These are phyloP conservation scores for Danio jaintianensis DNA, from an alignment of 2,797 vertebrate genomes.

Conservation along the genomic window DNA sequence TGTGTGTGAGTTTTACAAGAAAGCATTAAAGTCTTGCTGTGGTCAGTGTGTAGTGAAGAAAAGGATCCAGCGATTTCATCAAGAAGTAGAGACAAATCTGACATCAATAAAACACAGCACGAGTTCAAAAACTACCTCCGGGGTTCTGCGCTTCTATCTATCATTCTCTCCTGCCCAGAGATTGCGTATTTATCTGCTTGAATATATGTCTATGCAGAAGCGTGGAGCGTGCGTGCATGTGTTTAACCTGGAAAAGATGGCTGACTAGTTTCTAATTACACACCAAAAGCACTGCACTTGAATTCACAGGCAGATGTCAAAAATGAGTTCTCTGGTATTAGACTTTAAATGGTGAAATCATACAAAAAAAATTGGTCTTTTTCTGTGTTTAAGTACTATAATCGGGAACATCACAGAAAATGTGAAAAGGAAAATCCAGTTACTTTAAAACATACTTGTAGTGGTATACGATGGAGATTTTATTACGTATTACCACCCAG, in stretches of 20 bases:
- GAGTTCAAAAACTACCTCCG: slow-evolving; percentile 38
- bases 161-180: slow-evolving; percentile 34
- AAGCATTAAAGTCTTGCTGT: slow-evolving; percentile 38
- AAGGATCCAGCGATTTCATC: slow-evolving; percentile 35
- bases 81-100: slow-evolving; percentile 26
- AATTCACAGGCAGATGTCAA: background rate
- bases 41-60: slow-evolving; percentile 31
- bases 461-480: no score
- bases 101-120: slow-evolving; percentile 52
- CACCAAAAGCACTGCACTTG: background rate
- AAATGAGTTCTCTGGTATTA: background rate
- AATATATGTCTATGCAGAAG: slow-evolving; percentile 43
- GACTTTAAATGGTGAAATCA: no score
- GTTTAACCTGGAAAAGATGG: slow-evolving; percentile 29
- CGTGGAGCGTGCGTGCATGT: slow-evolving; percentile 7
- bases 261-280: slow-evolving; percentile 38
- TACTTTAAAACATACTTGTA: no score
- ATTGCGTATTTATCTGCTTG: slow-evolving; percentile 48
- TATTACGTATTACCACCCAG: no score
- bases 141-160: slow-evolving; percentile 17
- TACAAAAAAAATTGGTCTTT: no score
- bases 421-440: no score
- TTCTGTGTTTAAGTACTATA: no score
- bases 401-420: no score
- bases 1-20: background rate